phyloP scores from a whole-genome alignment of 2,113 vertebrate species.

The Macrotus californicus region DNA sequence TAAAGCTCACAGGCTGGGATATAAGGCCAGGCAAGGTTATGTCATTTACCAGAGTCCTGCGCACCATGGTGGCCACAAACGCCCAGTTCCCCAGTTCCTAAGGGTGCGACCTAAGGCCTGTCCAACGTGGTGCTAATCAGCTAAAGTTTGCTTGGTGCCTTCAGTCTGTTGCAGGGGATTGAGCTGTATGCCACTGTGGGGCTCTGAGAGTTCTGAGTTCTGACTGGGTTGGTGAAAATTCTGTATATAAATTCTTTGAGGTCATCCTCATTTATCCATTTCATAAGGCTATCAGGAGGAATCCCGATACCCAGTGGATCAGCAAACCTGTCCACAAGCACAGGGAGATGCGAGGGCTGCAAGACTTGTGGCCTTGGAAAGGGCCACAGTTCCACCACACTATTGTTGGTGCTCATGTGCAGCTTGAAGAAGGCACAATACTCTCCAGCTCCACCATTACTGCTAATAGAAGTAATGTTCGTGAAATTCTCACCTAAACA shows the following conservation, averaged over 20 bases:
- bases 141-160: not conserved
- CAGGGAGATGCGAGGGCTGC: constrained; percentile 95
- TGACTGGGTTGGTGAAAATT: not conserved
- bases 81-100: not conserved
- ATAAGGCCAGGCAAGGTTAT: not conserved
- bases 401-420: constrained; percentile 94
- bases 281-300: not conserved
- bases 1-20: not conserved
- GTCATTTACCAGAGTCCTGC: not conserved
- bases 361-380: constrained; percentile 97
- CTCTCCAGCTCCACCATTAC: no score
- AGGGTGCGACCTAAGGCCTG: not conserved
- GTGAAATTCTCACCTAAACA: no score
- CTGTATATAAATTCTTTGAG: not conserved
- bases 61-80: not conserved
- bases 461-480: no score
- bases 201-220: not conserved
- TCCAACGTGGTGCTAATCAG: not conserved
- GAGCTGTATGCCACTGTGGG: not conserved
- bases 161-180: not conserved
- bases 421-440: constrained; percentile 87
- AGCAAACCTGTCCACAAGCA: constrained; percentile 92
- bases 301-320: constrained; percentile 69
- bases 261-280: not conserved
- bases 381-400: constrained; percentile 97